These are phyloP conservation scores for Drosophila dives DNA, from an alignment of 2,888 invertebrate species.

Conservation along the genomic window DNA sequence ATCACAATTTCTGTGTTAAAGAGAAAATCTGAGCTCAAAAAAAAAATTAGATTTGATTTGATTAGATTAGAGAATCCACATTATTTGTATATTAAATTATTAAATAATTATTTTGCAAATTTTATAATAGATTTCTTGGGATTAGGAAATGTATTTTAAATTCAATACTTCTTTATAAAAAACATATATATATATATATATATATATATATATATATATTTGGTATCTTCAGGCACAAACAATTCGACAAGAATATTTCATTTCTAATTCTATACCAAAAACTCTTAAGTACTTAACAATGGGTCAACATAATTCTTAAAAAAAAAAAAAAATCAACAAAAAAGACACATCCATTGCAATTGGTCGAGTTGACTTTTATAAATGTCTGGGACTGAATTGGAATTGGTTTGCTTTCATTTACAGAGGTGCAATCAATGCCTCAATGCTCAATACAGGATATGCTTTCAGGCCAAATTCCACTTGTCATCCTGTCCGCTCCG, in stretches of 20 bases:
- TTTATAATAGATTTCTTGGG: too few relatives aligned
- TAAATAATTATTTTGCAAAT: too few relatives aligned
- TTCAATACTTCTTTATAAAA: too few relatives aligned
- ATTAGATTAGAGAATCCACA: too few relatives aligned
- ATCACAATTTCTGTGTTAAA: neutral
- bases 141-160: neutral
- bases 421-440: conserved; percentile 4
- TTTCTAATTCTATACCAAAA: neutral
- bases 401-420: conserved; percentile 19
- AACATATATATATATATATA: too few relatives aligned
- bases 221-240: neutral
- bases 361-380: conserved; percentile 62
- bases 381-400: conserved; percentile 47
- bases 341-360: neutral
- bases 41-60: too few relatives aligned
- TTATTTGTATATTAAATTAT: too few relatives aligned
- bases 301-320: too few relatives aligned
- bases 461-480: conserved; percentile 73
- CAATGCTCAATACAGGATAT: conserved; percentile 60
- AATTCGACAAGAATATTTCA: neutral
- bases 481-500: conserved; percentile 63
- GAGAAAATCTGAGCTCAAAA: too few relatives aligned
- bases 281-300: neutral
- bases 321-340: too few relatives aligned
- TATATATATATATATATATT: too few relatives aligned